phyloP scores from a whole-genome alignment of 2,797 vertebrate genomes.

The Mastacembelus armatus region DNA sequence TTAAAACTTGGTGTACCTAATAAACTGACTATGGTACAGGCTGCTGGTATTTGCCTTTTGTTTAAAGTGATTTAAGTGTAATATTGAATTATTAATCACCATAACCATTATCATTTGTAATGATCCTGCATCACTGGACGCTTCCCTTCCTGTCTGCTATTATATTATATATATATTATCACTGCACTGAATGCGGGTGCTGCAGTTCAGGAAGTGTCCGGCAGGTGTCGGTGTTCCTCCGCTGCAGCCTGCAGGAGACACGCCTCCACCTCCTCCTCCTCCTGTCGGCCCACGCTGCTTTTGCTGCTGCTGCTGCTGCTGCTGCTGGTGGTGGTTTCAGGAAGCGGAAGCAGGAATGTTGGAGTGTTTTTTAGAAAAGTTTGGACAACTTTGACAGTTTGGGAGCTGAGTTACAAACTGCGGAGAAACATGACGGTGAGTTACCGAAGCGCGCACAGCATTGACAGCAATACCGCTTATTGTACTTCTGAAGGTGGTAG shows the following conservation, averaged over 20 bases:
- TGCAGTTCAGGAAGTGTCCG: too few species aligned
- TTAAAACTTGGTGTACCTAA: too few species aligned
- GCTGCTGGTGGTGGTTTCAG: slow-evolving; percentile 57
- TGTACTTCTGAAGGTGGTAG: too few species aligned
- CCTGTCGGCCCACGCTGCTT: slow-evolving; percentile 7
- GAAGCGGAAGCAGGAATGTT: slow-evolving; percentile 81
- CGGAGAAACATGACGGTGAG: slow-evolving; percentile 68
- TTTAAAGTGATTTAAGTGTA: too few species aligned
- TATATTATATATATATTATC: too few species aligned
- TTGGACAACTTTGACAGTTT: slow-evolving; percentile 60
- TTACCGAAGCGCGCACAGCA: background rate
- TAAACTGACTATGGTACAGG: too few species aligned
- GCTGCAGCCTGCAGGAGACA: slow-evolving; percentile 10
- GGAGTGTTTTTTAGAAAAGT: slow-evolving; percentile 67
- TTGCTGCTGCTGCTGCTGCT: slow-evolving; percentile 22
- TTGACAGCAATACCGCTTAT: fast-evolving
- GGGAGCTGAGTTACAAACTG: slow-evolving; percentile 25
- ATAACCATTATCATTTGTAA: too few species aligned
- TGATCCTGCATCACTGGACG: too few species aligned
- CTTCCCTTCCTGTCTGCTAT: too few species aligned
- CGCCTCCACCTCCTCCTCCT: slow-evolving; percentile 36
- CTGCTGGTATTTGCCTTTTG: too few species aligned
- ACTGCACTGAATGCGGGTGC: too few species aligned
- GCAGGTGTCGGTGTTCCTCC: slow-evolving; percentile 42
- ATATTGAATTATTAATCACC: too few species aligned